Evolutionary conservation across 2,888 invertebrate genomes (phyloP).

Genomic region (Bibio marci): DNA sequence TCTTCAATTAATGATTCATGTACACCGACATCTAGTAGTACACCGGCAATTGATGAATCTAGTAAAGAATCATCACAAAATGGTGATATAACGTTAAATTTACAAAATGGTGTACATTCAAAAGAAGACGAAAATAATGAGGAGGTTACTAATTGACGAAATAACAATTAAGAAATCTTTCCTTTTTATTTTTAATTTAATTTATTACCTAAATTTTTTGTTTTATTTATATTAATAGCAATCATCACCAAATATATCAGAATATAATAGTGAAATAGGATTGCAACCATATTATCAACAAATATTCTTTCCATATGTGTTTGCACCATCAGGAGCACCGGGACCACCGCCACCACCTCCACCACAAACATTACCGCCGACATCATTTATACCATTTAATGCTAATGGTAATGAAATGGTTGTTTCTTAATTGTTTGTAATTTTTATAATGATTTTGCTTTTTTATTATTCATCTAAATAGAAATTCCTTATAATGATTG

Average conservation of each 20-base stretch:
- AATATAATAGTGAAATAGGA: slow-evolving; percentile 5
- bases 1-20: slow-evolving; percentile 1
- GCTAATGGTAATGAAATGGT: slow-evolving; percentile 9
- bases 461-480: neutral
- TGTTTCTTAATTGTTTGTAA: no score
- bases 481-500: neutral
- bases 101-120: neutral
- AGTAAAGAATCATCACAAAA: neutral
- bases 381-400: slow-evolving; percentile 9
- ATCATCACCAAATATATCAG: neutral
- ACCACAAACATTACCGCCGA: slow-evolving; percentile 1
- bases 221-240: neutral
- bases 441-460: no score
- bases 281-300: slow-evolving; percentile 9
- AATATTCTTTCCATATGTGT: neutral
- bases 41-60: slow-evolving; percentile 1
- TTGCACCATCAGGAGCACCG: no score
- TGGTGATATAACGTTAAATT: neutral
- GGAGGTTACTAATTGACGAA: no score
- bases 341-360: neutral
- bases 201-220: no score
- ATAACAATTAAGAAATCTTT: no score
- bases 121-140: neutral
- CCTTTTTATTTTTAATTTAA: no score
- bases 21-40: slow-evolving; percentile 1